Conservation (phyloP, 2,888 invertebrate species). For the Nymphalis c-album region DNA sequence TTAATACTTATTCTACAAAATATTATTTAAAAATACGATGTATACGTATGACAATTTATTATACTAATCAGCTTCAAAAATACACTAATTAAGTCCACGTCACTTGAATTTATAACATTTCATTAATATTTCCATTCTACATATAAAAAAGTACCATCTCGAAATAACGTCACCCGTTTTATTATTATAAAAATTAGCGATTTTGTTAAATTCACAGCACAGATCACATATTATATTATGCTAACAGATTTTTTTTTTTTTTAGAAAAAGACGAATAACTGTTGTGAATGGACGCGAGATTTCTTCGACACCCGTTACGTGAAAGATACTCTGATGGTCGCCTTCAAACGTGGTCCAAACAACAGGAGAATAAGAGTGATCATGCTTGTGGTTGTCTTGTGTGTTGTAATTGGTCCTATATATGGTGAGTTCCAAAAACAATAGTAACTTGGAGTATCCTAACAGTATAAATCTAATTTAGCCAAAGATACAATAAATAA, state of each 20-base stretch:
- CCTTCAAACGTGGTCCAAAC: conserved; percentile 89
- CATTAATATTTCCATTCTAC: too few relatives aligned
- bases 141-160: too few relatives aligned
- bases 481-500: too few relatives aligned
- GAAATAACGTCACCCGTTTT: too few relatives aligned
- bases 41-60: too few relatives aligned
- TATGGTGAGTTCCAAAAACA: conserved; percentile 84
- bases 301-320: conserved; percentile 90
- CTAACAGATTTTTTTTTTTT: conserved; percentile 18
- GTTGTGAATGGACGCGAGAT: conserved; percentile 82
- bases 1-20: too few relatives aligned
- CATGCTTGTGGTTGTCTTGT: conserved; percentile 89
- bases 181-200: background rate
- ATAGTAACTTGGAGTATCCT: background rate
- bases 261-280: conserved; percentile 69
- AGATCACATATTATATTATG: background rate
- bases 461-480: too few relatives aligned
- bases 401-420: conserved; percentile 92
- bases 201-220: background rate
- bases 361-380: conserved; percentile 87
- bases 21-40: too few relatives aligned
- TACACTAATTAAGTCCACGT: too few relatives aligned
- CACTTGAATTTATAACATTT: too few relatives aligned
- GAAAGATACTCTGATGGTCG: conserved; percentile 88
- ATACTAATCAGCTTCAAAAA: too few relatives aligned